Conservation (phyloP, 92 coral and sea anemone genomes). For the Parazoanthus darwini region DNA sequence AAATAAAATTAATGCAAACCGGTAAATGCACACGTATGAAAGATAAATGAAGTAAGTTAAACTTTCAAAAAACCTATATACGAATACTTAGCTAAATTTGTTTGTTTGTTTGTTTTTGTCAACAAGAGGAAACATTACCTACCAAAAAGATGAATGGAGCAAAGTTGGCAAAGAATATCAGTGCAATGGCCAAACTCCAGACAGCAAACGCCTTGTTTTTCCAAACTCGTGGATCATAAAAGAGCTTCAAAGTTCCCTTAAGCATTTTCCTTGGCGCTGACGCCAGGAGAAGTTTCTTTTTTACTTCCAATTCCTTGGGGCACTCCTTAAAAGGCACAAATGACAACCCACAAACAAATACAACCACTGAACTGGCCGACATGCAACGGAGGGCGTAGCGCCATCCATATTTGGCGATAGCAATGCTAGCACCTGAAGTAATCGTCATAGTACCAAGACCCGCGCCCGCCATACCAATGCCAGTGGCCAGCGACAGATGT, state of each 20-base stretch:
- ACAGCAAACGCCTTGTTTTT: conserved; percentile 39
- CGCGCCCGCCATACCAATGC: conserved; percentile 39
- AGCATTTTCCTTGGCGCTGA: not conserved
- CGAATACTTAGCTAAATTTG: not conserved
- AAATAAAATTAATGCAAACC: too few relatives aligned
- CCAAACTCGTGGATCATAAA: conserved; percentile 33
- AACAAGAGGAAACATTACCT: not conserved
- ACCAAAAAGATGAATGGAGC: conserved; percentile 42
- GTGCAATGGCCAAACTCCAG: conserved; percentile 29
- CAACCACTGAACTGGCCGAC: conserved; percentile 31
- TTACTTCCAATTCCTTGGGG: not conserved
- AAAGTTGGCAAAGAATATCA: conserved; percentile 34
- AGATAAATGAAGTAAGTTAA: too few relatives aligned
- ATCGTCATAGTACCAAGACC: conserved; percentile 38
- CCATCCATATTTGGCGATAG: conserved; percentile 37
- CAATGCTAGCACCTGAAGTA: conserved; percentile 19
- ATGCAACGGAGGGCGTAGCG: conserved; percentile 23
- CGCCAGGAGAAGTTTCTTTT: not conserved
- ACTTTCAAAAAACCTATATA: too few relatives aligned
- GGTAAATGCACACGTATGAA: too few relatives aligned
- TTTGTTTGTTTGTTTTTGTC: not conserved
- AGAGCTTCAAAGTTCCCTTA: conserved; percentile 17
- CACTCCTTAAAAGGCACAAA: conserved; percentile 9
- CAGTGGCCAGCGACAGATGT: conserved; percentile 33
- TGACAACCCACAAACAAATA: conserved; percentile 27